Evolutionary conservation across 2,797 vertebrate genomes (phyloP).

Genomic region (Lates japonicus): DNA sequence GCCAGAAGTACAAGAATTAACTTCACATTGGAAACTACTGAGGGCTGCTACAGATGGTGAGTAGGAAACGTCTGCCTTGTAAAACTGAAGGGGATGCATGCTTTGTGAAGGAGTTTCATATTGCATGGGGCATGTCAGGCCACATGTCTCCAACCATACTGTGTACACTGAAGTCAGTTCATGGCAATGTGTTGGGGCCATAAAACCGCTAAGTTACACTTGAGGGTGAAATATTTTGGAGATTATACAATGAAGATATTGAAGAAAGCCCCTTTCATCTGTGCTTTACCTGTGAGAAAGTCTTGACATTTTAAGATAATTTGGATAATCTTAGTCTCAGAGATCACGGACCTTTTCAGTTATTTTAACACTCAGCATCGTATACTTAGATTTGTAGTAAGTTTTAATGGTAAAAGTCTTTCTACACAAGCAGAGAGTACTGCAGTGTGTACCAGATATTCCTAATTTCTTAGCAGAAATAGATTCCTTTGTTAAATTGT

Average conservation of each 20-base stretch:
- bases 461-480: background rate
- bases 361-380: background rate
- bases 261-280: background rate
- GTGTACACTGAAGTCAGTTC: background rate
- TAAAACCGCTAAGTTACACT: background rate
- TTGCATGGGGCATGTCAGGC: slow-evolving; percentile 39
- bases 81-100: background rate
- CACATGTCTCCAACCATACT: slow-evolving; percentile 37
- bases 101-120: slow-evolving; percentile 19
- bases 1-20: slow-evolving; percentile 91
- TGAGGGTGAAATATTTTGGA: background rate
- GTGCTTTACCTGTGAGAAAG: background rate
- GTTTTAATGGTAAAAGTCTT: background rate
- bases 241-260: too few relatives aligned
- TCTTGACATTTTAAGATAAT: background rate
- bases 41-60: slow-evolving; percentile 98
- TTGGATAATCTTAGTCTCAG: background rate
- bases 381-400: background rate
- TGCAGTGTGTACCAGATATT: background rate
- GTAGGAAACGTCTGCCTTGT: slow-evolving; percentile 55
- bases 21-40: slow-evolving; percentile 94
- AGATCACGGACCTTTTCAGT: background rate
- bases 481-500: background rate
- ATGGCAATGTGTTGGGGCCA: background rate
- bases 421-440: background rate